phyloP scores from a whole-genome alignment of 2,797 vertebrate species.

The Channallabes apus region DNA sequence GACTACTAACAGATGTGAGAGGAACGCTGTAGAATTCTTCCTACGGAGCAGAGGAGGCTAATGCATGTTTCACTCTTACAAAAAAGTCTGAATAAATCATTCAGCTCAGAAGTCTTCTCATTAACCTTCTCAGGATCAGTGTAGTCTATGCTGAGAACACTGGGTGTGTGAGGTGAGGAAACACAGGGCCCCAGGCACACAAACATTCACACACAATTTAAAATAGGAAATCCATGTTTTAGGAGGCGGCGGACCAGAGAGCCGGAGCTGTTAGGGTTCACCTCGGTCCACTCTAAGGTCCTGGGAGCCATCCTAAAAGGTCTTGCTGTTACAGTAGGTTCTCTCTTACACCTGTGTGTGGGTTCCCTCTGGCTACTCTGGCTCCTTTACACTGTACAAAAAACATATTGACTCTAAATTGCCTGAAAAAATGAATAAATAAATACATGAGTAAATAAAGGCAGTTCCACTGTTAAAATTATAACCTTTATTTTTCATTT shows the following conservation, averaged over 20 bases:
- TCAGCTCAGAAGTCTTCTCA: background rate
- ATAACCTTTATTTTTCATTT: constrained; percentile 67
- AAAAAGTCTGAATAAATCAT: background rate
- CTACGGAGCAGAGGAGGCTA: background rate
- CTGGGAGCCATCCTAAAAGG: background rate
- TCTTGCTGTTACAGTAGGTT: background rate
- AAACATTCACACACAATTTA: background rate
- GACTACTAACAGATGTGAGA: background rate
- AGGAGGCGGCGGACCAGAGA: background rate
- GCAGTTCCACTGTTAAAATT: constrained; percentile 69
- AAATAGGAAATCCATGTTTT: background rate
- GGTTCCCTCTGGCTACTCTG: background rate
- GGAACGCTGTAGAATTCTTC: background rate
- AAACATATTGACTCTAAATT: background rate
- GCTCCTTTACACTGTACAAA: background rate
- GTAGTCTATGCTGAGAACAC: background rate
- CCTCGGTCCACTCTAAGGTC: background rate
- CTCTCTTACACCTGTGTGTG: background rate
- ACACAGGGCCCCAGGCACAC: background rate
- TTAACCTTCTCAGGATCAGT: background rate
- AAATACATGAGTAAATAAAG: background rate
- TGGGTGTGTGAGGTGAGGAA: background rate
- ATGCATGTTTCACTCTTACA: background rate
- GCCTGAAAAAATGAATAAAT: background rate
- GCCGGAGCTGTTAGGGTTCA: background rate